Base-by-base conservation (phyloP, 1,140 invertebrate genomes). In the Conus betulinus region DNA sequence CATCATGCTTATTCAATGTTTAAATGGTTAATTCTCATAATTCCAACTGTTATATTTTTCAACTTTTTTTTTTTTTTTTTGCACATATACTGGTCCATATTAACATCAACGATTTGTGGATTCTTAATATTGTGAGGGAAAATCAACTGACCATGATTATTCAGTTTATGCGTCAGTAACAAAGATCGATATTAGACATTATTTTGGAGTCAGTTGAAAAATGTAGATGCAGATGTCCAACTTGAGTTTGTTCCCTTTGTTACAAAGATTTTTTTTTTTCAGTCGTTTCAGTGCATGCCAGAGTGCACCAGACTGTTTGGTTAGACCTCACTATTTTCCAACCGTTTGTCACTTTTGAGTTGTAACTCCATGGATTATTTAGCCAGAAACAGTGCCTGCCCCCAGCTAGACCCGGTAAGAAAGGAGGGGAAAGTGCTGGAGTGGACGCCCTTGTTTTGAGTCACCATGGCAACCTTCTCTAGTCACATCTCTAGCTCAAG, bases 381-480 rank as follows among this genome's bases (percentile, higher is more conserved):
- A 81, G 79, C 76, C 17, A 81, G 79, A 81, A 13, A 81, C 11
- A 20, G 8, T 81, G 79, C 51, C 13, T 53, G 79, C 51, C 20
- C 7, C 53, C 79, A 81, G 39, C 79, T 53, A 55, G 52, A 15
- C 11, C 15, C 23, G 79, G 79, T 81, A 55, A 81, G 79, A 55
- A 25, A 20, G 79, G 39, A 53, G 27, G 13, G 13, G 51, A 23
- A 5, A 11, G 11, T 8, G 6, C 17, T 20, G 11, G 17, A 53
- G 13, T 39, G 39, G 79, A 53, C 4, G 79, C 23, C 39, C 15
- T 53, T 13, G 79, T 81, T 81, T 53, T 53, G 51, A 53, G 79
- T 81, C 8, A 39, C 76, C 39, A 81, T 53, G 17, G 79, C 79
- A 81, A 81, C 79, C 76, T 78, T 78, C 76, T 78, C 76, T 81